Conservation (phyloP, 2,113 vertebrate species). For the Ranitomeya variabilis region DNA sequence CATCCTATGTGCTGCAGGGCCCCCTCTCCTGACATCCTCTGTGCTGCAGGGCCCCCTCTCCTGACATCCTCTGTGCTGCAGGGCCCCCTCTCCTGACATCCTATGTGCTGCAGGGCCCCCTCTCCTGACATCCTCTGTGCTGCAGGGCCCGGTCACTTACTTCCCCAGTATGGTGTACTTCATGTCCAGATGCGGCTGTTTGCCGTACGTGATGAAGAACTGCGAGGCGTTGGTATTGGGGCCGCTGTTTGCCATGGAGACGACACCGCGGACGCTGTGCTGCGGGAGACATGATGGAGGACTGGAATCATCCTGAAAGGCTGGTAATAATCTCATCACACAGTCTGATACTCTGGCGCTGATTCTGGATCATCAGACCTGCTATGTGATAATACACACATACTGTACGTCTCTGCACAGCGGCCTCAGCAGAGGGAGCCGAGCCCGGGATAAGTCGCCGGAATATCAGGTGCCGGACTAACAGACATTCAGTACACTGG, state of each 20-base stretch:
- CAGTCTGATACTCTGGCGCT: too few species aligned
- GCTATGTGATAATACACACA: too few species aligned
- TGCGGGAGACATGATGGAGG: conserved; percentile 61
- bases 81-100: background rate
- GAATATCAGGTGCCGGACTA: too few species aligned
- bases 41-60: background rate
- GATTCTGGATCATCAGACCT: background rate
- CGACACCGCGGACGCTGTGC: conserved; percentile 94
- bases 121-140: background rate
- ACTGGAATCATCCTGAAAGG: too few species aligned
- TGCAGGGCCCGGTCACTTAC: conserved; percentile 72
- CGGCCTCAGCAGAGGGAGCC: too few species aligned
- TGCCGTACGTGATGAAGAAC: conserved; percentile 96
- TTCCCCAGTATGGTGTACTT: conserved; percentile 98
- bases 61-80: background rate
- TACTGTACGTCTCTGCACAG: too few species aligned
- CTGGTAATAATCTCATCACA: too few species aligned
- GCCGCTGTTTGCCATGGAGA: conserved; percentile 97
- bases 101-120: background rate
- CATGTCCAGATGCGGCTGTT: conserved; percentile 97
- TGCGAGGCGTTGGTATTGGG: conserved; percentile 94
- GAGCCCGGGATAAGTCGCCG: too few species aligned
- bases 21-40: too few species aligned
- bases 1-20: too few species aligned
- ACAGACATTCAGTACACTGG: too few species aligned